Evolutionary conservation across 2,888 invertebrate genomes (phyloP), one percentile per base, ranked within the genome.

Genomic region (Dendrolimus houi): DNA sequence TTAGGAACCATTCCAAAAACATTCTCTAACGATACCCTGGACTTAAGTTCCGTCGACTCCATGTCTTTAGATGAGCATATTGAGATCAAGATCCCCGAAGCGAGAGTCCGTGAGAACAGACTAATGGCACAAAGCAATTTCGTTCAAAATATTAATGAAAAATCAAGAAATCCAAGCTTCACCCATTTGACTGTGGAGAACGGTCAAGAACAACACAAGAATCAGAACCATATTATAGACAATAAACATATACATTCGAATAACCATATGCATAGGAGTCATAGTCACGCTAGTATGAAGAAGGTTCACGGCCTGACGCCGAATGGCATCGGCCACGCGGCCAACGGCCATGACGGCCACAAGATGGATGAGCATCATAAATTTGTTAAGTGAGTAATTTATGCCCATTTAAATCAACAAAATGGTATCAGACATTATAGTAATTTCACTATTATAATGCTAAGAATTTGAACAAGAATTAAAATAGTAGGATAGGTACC

Each of bases 1-100:
- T 72, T 90, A 59, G 90, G 90, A 62, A 87, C 87, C 58, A 90
- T 91, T 68, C 91, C 91, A 62, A 90, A 90, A 67, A 83, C 87
- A 10, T 87, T 91, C 75, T 93, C 92, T 64, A 93, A 93, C 67
- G 93, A 93, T 66, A 94, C 93, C 7, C 77, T 93, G 57, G 91
- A 91, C 67, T 72, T 91, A 59, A 93, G 93, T 67, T 94, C 93
- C 54, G 90, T 93, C 56, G 93, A 93, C 66, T 93, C 93, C 57
- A 91, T 93, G 71, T 93, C 93, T 1, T 72, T 89, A 59, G 92
- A 92, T 66, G 92, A 92, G 60, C 93, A 93, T 69, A 92, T 93
- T 52, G 92, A 92, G 68, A 93, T 93, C 68, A 92, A 92, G 64
- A 91, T 83, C 85, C 94, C 74, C 64, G 92, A 84, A 67, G 71